Conservation (phyloP, 2,888 invertebrate species). For the Acanthacorydalis orientalis region DNA sequence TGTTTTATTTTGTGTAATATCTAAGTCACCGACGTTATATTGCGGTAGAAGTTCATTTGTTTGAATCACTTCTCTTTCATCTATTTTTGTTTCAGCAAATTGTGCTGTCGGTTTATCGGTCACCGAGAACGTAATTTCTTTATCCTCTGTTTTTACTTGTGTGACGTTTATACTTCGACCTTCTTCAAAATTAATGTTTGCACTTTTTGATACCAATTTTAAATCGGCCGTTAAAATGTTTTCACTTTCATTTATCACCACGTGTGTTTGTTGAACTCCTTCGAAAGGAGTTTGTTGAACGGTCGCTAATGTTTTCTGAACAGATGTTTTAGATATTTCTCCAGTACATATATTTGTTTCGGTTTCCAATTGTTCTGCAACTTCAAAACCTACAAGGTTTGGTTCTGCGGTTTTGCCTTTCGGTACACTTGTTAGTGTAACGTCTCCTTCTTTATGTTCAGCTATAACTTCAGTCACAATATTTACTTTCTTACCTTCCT, state of each 20-base stretch:
- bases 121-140: constrained; percentile 23
- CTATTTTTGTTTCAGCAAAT: constrained; percentile 21
- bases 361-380: constrained; percentile 21
- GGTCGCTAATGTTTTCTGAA: constrained; percentile 14
- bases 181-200: constrained; percentile 25
- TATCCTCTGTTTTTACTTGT: constrained; percentile 32
- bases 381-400: constrained; percentile 23
- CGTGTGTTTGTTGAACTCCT: constrained; percentile 19
- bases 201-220: constrained; percentile 21
- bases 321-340: constrained; percentile 7
- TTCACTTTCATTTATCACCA: constrained; percentile 22
- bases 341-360: constrained; percentile 10
- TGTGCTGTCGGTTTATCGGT: constrained; percentile 20
- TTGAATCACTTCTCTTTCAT: constrained; percentile 28
- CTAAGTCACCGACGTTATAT: constrained; percentile 11
- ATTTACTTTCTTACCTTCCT: constrained; percentile 30
- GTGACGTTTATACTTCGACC: constrained; percentile 27
- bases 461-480: constrained; percentile 20
- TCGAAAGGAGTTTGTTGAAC: constrained; percentile 19
- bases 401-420: constrained; percentile 21
- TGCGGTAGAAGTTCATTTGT: constrained; percentile 19
- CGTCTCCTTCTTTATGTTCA: constrained; percentile 22
- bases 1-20: constrained; percentile 7
- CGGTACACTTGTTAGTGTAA: constrained; percentile 13
- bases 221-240: constrained; percentile 9